A percentile compares a stretch with the other conserved stretches of the same genome.
Conservation (phyloP, 1,140 invertebrate species). For the Coelopa frigida region DNA sequence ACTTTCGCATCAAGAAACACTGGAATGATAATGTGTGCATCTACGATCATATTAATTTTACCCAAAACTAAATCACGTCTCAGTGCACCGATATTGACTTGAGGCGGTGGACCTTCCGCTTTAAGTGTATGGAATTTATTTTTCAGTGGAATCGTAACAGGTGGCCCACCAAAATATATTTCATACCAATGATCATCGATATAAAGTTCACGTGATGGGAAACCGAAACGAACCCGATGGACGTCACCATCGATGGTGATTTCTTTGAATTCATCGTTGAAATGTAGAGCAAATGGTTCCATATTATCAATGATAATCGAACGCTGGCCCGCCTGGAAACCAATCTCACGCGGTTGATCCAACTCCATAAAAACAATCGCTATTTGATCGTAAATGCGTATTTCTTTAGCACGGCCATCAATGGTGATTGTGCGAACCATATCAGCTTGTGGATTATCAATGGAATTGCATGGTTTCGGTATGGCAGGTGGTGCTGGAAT, state of each 20-base stretch:
- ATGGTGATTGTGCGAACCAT: slow-evolving; percentile 67
- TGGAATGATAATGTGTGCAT: slow-evolving; percentile 68
- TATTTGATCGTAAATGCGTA: slow-evolving; percentile 77
- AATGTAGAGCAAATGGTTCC: slow-evolving; percentile 57
- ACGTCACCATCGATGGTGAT: slow-evolving; percentile 62
- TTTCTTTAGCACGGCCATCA: slow-evolving; percentile 71
- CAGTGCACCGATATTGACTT: slow-evolving; percentile 65
- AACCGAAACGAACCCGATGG: slow-evolving; percentile 79
- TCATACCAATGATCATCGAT: slow-evolving; percentile 82
- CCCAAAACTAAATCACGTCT: slow-evolving; percentile 71
- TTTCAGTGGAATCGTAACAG: slow-evolving; percentile 74
- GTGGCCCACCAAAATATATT: slow-evolving; percentile 85
- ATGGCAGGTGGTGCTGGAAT: slow-evolving; percentile 16
- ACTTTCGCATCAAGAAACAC: slow-evolving; percentile 81
- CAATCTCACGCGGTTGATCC: slow-evolving; percentile 78
- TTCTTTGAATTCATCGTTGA: slow-evolving; percentile 66
- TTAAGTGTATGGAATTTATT: slow-evolving; percentile 67
- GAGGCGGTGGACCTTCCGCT: slow-evolving; percentile 80
- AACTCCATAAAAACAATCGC: slow-evolving; percentile 76
- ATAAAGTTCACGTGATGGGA: slow-evolving; percentile 84
- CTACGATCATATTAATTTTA: slow-evolving; percentile 74
- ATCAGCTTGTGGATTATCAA: slow-evolving; percentile 40
- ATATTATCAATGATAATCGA: slow-evolving; percentile 63
- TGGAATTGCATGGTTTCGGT: slow-evolving; percentile 36
- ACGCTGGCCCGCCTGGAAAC: slow-evolving; percentile 65